Conservation (phyloP, 2,113 vertebrate species). For the Semicossyphus pulcher region DNA sequence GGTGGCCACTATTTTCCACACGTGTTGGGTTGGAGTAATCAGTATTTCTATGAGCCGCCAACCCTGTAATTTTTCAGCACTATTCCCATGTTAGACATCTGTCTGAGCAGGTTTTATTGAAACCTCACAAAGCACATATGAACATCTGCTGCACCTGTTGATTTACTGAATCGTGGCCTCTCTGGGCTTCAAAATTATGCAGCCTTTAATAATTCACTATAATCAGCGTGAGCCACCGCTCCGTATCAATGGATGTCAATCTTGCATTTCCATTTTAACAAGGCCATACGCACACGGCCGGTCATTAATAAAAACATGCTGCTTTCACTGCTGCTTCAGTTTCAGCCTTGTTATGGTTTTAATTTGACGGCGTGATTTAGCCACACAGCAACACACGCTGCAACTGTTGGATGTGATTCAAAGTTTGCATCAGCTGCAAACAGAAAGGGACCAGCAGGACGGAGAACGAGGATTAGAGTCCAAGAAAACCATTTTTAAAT, state of each 20-base stretch:
- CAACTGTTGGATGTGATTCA: constrained; percentile 24
- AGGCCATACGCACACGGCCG: constrained; percentile 1
- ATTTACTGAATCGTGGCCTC: constrained; percentile 25
- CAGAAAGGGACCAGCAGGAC: constrained; percentile 21
- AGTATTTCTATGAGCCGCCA: no score
- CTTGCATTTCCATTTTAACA: constrained; percentile 51
- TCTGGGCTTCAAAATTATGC: constrained; percentile 34
- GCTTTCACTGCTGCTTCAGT: constrained; percentile 25
- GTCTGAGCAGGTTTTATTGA: constrained; percentile 11
- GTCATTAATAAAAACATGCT: constrained; percentile 48
- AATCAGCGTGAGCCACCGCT: constrained; percentile 40
- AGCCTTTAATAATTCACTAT: constrained; percentile 52
- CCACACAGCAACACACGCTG: constrained; percentile 27
- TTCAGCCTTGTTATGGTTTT: constrained; percentile 27
- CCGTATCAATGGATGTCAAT: constrained; percentile 35
- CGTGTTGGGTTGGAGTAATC: no score
- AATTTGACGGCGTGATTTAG: constrained; percentile 47
- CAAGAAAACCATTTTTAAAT: constrained; percentile 62
- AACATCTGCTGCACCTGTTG: constrained; percentile 34
- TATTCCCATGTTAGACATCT: no score
- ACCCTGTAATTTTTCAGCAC: no score
- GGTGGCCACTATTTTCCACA: no score
- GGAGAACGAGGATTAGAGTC: constrained; percentile 42
- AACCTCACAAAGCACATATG: constrained; percentile 18
- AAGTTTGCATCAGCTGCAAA: constrained; percentile 11